Base-by-base conservation (phyloP, 2,888 invertebrate genomes). In the Melanchra persicariae region DNA sequence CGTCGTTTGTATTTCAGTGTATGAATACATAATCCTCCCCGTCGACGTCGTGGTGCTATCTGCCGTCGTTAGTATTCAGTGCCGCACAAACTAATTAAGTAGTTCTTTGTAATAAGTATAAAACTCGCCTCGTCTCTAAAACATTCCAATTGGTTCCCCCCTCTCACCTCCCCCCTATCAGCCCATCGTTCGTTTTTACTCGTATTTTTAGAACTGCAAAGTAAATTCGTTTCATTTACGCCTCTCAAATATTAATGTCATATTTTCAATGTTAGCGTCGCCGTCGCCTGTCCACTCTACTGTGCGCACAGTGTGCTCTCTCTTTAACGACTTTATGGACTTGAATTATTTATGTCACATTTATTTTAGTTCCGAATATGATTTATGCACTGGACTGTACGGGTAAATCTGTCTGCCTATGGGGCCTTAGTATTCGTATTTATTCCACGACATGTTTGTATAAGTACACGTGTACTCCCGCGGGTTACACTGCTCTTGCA, bases 21-120 rank as follows among this genome's bases (percentile, higher is more conserved):
- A 37, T 24, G n/a, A n/a, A 37, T 37, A 26, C n/a, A 64, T n/a
- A 8, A 26, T 0, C 45, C 45, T 19, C 30, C 34, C 10, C n/a
- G n/a, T n/a, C n/a, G n/a, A n/a, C n/a, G n/a, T 49, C 24, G 49
- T 22, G 15, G 9, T 24, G 19, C 43, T 45, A n/a, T 51, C 34
- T 51, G n/a, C 30, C 43, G 24, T 26, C 57, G 24, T 69, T 45
- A 26, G 37, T 37, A 70, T 59, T 59, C 58, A 54, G 52, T 22
- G 70, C 24, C 22, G 15, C 26, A 37, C 52, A 26, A 52, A 70
- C 45, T 70, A 70, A 70, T 52, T 59, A 54, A 37, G 43, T 43
- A 49, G n/a, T 55, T 57, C 62, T 34, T 51, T 37, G 73, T 34
- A 43, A 49, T 49, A 62, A 43, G 19, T 43, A 57, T 72, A 62